Percentiles rank a stretch among this genome's conserved stretches.
These are phyloP conservation scores for Ptychoptera albimana DNA, from an alignment of 2,888 invertebrate species.

Conservation along the genomic window DNA sequence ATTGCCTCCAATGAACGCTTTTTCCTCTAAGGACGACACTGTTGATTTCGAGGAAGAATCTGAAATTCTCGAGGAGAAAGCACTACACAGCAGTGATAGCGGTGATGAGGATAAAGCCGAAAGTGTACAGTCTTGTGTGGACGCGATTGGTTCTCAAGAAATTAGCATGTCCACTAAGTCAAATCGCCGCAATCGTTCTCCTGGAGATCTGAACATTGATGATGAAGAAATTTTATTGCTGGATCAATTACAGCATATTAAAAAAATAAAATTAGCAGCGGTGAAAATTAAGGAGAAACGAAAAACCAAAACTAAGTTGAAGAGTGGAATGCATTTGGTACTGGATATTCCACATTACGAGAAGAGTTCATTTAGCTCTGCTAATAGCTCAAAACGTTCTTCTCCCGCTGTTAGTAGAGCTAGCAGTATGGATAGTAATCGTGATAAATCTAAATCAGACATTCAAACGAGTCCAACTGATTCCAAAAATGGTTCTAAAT, in stretches of 20 bases:
- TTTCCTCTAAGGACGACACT: conserved; percentile 79
- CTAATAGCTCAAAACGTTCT: conserved; percentile 29
- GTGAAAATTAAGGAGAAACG: conserved; percentile 30
- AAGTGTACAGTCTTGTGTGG: conserved; percentile 28
- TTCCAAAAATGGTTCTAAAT: too few species aligned
- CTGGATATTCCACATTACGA: conserved; percentile 30
- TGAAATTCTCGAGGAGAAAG: conserved; percentile 42
- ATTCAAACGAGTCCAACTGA: too few species aligned
- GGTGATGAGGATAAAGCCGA: conserved; percentile 38
- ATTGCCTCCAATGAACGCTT: conserved; percentile 68
- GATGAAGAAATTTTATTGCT: conserved; percentile 39
- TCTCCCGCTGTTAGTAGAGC: conserved; percentile 30
- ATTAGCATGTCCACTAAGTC: conserved; percentile 15
- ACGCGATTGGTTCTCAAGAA: conserved; percentile 29
- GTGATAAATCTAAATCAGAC: too few species aligned
- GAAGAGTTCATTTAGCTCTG: conserved; percentile 29
- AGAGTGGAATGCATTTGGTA: conserved; percentile 28
- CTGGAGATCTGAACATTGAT: conserved; percentile 35
- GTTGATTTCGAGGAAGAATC: conserved; percentile 58
- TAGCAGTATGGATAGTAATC: conserved; percentile 19
- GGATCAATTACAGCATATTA: conserved; percentile 34
- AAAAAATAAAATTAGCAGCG: conserved; percentile 29
- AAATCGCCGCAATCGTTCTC: conserved; percentile 26
- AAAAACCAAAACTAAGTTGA: conserved; percentile 28
- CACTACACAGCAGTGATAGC: conserved; percentile 27